These are phyloP conservation scores for Malurus alboscapulatus DNA, from an alignment of 2,113 vertebrate genomes.

Conservation along the genomic window DNA sequence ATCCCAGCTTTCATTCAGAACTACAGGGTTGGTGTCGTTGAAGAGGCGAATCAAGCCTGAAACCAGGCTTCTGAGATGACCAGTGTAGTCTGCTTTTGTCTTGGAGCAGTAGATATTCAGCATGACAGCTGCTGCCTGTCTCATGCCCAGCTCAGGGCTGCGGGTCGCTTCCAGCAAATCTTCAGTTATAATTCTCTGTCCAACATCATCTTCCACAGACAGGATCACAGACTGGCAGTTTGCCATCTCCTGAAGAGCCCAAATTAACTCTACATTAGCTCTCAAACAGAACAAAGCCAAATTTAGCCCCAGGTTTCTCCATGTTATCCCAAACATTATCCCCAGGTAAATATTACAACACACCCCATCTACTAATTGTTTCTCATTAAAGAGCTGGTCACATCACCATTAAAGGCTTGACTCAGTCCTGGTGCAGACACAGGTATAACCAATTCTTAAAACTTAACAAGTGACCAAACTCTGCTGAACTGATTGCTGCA, in stretches of 20 bases:
- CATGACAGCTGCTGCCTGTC: constrained; percentile 89
- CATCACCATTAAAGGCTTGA: background rate
- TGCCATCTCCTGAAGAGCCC: constrained; percentile 83
- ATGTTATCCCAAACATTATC: background rate
- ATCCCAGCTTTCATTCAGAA: constrained; percentile 96
- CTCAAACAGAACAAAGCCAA: background rate
- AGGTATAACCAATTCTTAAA: background rate
- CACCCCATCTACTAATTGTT: background rate
- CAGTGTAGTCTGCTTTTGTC: constrained; percentile 89
- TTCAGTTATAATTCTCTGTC: constrained; percentile 93
- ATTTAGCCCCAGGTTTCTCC: background rate
- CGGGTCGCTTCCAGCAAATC: constrained; percentile 93
- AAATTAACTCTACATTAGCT: background rate
- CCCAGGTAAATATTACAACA: background rate
- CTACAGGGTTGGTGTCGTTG: constrained; percentile 87
- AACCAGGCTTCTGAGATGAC: constrained; percentile 85
- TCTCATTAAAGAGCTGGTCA: background rate
- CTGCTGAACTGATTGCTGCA: background rate
- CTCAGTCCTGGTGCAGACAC: background rate
- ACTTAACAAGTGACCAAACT: background rate
- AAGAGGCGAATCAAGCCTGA: constrained; percentile 93
- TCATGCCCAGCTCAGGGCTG: constrained; percentile 84
- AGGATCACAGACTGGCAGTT: constrained; percentile 94
- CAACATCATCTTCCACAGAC: constrained; percentile 92
- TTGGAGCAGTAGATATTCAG: constrained; percentile 93